These are phyloP conservation scores for Sylvilagus floridanus DNA, from an alignment of 2,797 vertebrate species.

Conservation along the genomic window DNA sequence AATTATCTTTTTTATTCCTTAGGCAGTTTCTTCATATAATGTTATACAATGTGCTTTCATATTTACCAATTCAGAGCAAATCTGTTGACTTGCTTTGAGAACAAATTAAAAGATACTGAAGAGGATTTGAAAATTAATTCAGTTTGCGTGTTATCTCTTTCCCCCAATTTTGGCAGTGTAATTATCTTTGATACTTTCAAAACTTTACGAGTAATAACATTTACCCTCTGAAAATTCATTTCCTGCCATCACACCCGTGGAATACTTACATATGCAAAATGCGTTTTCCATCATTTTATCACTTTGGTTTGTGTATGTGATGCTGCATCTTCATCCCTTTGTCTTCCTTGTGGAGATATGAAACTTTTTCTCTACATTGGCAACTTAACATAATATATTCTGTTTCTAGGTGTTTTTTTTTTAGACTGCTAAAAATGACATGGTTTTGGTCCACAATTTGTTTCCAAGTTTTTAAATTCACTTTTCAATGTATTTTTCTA, in stretches of 20 bases:
- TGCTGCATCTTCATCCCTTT: background rate
- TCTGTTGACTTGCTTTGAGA: background rate
- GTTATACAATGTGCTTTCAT: background rate
- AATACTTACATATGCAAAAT: background rate
- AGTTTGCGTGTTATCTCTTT: background rate
- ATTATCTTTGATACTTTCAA: constrained; percentile 8
- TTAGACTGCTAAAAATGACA: background rate
- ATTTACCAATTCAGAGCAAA: background rate
- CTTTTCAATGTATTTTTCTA: background rate
- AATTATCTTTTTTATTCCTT: background rate
- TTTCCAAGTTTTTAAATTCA: background rate
- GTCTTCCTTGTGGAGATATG: background rate
- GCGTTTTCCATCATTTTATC: background rate
- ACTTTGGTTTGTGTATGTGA: background rate
- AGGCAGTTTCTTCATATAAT: background rate
- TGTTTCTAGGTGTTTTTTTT: background rate
- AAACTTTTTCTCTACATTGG: background rate
- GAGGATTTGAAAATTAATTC: background rate
- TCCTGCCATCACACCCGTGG: background rate
- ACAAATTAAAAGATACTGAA: background rate
- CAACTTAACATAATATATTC: background rate
- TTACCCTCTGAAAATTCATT: constrained; percentile 31
- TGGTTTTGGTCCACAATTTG: background rate
- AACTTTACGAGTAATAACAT: background rate
- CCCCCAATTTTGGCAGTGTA: background rate